A percentile compares a stretch with the other conserved stretches of the same genome.
Conservation (phyloP, 2,888 invertebrate species). For the Machimus rusticus region DNA sequence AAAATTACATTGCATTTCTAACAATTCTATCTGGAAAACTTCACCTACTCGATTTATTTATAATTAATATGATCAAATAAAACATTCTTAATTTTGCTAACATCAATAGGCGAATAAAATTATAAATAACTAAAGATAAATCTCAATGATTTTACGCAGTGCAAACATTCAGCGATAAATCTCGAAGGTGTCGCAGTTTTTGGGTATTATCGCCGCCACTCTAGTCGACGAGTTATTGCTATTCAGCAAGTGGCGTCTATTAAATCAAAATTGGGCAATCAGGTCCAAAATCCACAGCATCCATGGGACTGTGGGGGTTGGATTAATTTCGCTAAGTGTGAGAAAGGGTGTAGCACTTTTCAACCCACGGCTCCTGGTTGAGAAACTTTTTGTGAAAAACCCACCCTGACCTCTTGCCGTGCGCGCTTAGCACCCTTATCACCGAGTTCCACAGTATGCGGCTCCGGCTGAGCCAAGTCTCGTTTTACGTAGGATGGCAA, state of each 20-base stretch:
- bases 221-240: background rate
- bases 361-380: background rate
- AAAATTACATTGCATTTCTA: too few species aligned
- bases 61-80: background rate
- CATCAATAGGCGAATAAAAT: background rate
- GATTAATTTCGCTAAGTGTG: background rate
- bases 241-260: background rate
- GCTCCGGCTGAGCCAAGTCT: background rate
- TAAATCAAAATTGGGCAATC: conserved; percentile 32
- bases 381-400: background rate
- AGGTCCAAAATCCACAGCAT: background rate
- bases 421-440: background rate
- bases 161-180: background rate
- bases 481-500: conserved; percentile 33
- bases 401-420: background rate
- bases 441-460: background rate
- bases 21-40: too few species aligned
- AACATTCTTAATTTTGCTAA: background rate
- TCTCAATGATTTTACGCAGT: background rate
- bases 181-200: background rate
- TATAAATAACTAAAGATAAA: background rate
- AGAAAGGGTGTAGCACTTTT: background rate
- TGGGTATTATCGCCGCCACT: background rate
- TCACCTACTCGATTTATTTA: too few species aligned
- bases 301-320: background rate